Conservation (phyloP, 1,140 invertebrate species). For the Pseudomyrmex dendroicus region DNA sequence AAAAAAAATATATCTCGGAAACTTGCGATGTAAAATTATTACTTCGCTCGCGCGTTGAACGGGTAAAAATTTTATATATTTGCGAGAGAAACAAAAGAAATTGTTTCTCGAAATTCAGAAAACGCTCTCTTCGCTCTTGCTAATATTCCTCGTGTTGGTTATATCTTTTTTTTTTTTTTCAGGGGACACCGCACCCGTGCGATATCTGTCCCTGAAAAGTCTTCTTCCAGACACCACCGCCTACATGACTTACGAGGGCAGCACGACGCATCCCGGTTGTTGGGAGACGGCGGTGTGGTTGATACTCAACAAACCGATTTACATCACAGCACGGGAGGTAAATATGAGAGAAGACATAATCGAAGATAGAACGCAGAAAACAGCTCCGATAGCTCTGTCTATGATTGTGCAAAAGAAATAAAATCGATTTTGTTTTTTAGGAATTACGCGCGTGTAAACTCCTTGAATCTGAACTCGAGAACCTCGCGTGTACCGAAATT, state of each 20-base stretch:
- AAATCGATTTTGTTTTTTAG: too few species aligned
- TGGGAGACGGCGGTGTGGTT: conserved; percentile 98
- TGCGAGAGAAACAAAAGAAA: background rate
- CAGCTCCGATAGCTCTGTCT: too few species aligned
- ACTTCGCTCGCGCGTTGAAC: too few species aligned
- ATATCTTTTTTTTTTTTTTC: conserved; percentile 71
- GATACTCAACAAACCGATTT: conserved; percentile 98
- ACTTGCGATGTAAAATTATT: too few species aligned
- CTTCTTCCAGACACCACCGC: conserved; percentile 94
- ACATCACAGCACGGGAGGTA: conserved; percentile 96
- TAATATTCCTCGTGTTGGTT: background rate
- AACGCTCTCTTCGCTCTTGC: background rate
- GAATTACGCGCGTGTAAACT: too few species aligned
- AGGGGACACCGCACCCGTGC: conserved; percentile 92
- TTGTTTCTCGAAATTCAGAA: too few species aligned
- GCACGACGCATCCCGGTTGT: conserved; percentile 96
- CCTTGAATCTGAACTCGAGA: background rate
- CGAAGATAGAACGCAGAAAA: too few species aligned
- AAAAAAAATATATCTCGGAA: too few species aligned
- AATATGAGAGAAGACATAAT: conserved; percentile 58
- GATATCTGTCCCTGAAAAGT: conserved; percentile 92
- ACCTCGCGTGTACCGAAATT: conserved; percentile 26
- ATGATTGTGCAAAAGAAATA: too few species aligned
- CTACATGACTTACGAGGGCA: conserved; percentile 99
- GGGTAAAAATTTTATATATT: background rate